A percentile compares a stretch with the other conserved stretches of the same genome.
phyloP scores from a whole-genome alignment of 1,140 invertebrate genomes.

The Papilio xuthus region DNA sequence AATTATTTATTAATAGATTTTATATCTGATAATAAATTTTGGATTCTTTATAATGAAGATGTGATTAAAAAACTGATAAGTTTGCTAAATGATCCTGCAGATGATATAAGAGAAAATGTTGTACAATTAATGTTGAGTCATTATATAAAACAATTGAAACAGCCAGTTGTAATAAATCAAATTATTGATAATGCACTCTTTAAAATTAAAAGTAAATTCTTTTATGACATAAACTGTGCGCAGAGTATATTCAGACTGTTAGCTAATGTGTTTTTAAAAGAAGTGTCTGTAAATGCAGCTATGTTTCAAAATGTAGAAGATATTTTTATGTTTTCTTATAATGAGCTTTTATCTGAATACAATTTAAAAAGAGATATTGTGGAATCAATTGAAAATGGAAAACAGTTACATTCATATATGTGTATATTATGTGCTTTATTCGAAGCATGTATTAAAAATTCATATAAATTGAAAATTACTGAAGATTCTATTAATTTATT shows the following conservation, averaged over 20 bases:
- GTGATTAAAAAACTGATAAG: conserved; percentile 48
- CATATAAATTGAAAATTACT: conserved; percentile 50
- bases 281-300: conserved; percentile 11
- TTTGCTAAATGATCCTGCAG: conserved; percentile 54
- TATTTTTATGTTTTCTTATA: conserved; percentile 61
- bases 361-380: conserved; percentile 56
- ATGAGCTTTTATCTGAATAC: conserved; percentile 55
- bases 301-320: conserved; percentile 55
- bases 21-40: conserved; percentile 44
- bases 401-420: conserved; percentile 70
- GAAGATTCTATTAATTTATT: conserved; percentile 52
- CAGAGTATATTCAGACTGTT: conserved; percentile 56
- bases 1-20: conserved; percentile 43
- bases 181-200: conserved; percentile 48
- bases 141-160: conserved; percentile 43
- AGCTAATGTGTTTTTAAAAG: conserved; percentile 46
- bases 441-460: conserved; percentile 54
- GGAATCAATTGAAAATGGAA: conserved; percentile 68
- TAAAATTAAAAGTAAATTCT: conserved; percentile 56
- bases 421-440: conserved; percentile 58
- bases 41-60: conserved; percentile 44
- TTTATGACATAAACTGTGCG: conserved; percentile 58
- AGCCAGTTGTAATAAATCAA: conserved; percentile 36
- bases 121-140: conserved; percentile 48
- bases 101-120: conserved; percentile 59